Base-by-base conservation (phyloP, 2,888 invertebrate species). In the Trissoscelio sp. region DNA sequence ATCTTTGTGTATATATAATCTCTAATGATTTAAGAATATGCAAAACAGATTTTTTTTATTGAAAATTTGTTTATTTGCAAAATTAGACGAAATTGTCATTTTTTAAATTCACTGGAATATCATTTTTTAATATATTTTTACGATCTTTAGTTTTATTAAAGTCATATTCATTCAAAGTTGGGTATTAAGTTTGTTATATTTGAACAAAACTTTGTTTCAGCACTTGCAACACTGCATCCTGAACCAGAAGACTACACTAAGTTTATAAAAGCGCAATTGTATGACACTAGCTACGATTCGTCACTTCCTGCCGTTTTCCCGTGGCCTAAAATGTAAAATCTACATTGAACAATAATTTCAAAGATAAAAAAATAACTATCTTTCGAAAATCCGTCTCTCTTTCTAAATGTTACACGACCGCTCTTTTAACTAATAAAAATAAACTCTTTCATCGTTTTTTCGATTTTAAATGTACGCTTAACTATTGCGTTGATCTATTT, bases 251-350 rank as follows among this genome's bases (percentile, higher is more conserved):
- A 97, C 91, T 94, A 94, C 88, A 93, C 94, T 86, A 93, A 92
- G 81, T 97, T 96, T 89, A 94, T 97, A 86, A 94, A 94, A 88
- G 95, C 95, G 28, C 96, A 97, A 92, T 94, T 96, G 93, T 97
- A 97, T 92, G 95, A 96, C 90, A 93, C 94, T 81, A 92, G 92
- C 55, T 97, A 97, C 91, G 87, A 92, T 79, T 90, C 94, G 60
- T 95, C 96, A 28, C 86, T 96, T 87, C 97, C 97, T 72, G 92
- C 93, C 62, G 92, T 94, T 57, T 96, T 95, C 86, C 84, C 92
- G 39, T 94, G 93, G 93, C 94, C 94, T 37, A 91, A 92, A 84
- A 91, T 55, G 55, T 55, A 75, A 67, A 62, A 31, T 3, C 31
- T 2, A 3, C 34, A 42, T 1, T 42, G 14, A 46, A 3, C 31